A percentile compares a stretch with the other conserved stretches of the same genome.
Conservation (phyloP, 2,113 vertebrate species). For the Oncorhynchus masou region DNA sequence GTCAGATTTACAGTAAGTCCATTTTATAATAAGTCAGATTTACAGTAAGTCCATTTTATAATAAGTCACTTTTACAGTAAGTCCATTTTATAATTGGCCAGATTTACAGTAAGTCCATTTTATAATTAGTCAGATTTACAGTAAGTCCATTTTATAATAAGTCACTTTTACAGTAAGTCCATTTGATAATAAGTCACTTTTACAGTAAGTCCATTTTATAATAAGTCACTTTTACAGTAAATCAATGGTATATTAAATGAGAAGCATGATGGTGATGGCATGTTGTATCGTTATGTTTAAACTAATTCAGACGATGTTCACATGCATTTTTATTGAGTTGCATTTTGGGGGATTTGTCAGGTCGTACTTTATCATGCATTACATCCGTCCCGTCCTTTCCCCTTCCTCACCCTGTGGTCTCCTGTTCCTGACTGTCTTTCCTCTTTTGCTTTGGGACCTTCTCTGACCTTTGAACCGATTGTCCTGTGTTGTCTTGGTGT, state of each 20-base stretch:
- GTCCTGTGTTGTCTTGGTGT: constrained; percentile 69
- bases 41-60: neutral
- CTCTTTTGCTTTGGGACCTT: constrained; percentile 46
- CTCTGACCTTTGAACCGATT: constrained; percentile 33
- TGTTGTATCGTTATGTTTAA: constrained; percentile 45
- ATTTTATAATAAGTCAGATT: neutral
- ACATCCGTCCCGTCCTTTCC: neutral
- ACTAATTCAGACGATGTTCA: constrained; percentile 27
- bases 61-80: too few relatives aligned
- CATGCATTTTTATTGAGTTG: constrained; percentile 19
- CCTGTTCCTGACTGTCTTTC: neutral
- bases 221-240: neutral
- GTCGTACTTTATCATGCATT: constrained; percentile 10
- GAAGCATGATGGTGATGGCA: constrained; percentile 48
- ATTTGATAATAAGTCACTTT: too few relatives aligned
- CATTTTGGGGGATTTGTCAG: neutral
- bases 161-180: too few relatives aligned
- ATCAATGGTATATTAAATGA: neutral
- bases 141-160: too few relatives aligned
- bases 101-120: too few relatives aligned
- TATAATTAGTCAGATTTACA: too few relatives aligned
- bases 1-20: too few relatives aligned
- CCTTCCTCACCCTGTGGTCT: too few relatives aligned
- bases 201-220: too few relatives aligned
- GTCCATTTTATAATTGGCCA: too few relatives aligned